Percentiles rank a stretch among this genome's conserved stretches.
Evolutionary conservation across 2,888 invertebrate genomes (phyloP).

Genomic region (Zeuzera pyrina): DNA sequence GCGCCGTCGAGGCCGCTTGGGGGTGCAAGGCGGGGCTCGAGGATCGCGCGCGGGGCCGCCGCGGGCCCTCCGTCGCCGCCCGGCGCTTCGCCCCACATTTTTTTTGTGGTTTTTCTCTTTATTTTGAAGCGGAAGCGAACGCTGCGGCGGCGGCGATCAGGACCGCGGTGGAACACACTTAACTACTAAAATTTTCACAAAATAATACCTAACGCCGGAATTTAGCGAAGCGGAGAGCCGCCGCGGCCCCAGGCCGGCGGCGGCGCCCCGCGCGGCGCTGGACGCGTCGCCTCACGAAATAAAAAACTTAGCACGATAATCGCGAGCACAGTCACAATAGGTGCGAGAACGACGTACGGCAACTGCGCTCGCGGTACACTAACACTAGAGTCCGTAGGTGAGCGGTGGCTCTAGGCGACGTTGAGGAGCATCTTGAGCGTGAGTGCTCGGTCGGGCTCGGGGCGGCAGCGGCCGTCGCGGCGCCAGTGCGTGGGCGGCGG

Average conservation of each 20-base stretch:
- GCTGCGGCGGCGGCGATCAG: slow-evolving; percentile 24
- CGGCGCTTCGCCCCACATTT: slow-evolving; percentile 24
- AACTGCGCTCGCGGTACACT: slow-evolving; percentile 41
- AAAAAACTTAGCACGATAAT: slow-evolving; percentile 63
- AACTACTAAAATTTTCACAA: slow-evolving; percentile 71
- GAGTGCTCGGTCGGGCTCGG: slow-evolving; percentile 70
- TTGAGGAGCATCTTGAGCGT: slow-evolving; percentile 77
- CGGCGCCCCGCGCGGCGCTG: slow-evolving; percentile 34
- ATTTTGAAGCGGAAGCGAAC: slow-evolving; percentile 32
- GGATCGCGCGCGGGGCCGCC: slow-evolving; percentile 24
- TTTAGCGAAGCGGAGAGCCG: slow-evolving; percentile 42
- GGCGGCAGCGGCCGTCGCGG: slow-evolving; percentile 58
- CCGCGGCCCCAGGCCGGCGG: slow-evolving; percentile 51
- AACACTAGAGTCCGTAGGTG: slow-evolving; percentile 38
- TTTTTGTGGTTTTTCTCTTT: slow-evolving; percentile 55
- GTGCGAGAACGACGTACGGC: slow-evolving; percentile 17
- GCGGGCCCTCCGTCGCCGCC: slow-evolving; percentile 18
- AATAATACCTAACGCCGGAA: slow-evolving; percentile 72
- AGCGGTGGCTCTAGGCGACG: slow-evolving; percentile 55
- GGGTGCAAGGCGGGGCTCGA: slow-evolving; percentile 21
- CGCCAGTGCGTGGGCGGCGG: slow-evolving; percentile 87
- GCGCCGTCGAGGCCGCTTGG: slow-evolving; percentile 16
- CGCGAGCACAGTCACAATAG: slow-evolving; percentile 39
- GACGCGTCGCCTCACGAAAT: slow-evolving; percentile 51
- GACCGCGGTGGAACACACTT: slow-evolving; percentile 38